phyloP scores from a whole-genome alignment of 2,888 invertebrate species.

The Stenodera caucasica region DNA sequence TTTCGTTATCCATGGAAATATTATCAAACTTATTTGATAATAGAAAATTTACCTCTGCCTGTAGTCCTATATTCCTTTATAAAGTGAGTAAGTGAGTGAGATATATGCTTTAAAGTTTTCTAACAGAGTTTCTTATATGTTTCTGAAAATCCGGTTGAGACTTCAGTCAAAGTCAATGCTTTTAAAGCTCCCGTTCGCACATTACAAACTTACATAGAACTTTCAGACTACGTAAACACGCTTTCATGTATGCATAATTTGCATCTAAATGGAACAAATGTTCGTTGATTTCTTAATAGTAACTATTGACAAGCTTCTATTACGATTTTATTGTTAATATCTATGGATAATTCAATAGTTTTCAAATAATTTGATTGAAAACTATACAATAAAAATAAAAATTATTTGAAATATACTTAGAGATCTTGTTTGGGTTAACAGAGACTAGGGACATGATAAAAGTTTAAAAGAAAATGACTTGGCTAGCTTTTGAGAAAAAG shows the following conservation, averaged over 20 bases:
- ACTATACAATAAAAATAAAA: too few species aligned
- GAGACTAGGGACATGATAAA: not conserved
- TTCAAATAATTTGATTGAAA: too few species aligned
- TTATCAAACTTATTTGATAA: conserved; percentile 25
- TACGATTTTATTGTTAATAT: too few species aligned
- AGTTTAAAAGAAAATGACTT: not conserved
- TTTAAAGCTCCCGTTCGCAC: conserved; percentile 5
- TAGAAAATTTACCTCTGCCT: not conserved
- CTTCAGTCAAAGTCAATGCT: conserved; percentile 6
- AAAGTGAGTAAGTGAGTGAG: not conserved
- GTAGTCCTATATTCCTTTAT: not conserved
- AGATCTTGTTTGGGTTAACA: too few species aligned
- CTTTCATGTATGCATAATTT: conserved; percentile 24
- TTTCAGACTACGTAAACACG: conserved; percentile 15
- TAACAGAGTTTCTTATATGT: conserved; percentile 5
- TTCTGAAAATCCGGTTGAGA: conserved; percentile 1
- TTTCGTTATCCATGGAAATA: conserved; percentile 17
- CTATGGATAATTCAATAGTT: too few species aligned
- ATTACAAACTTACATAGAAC: conserved; percentile 8
- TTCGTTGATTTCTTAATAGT: not conserved
- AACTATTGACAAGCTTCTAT: too few species aligned
- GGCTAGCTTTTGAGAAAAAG: not conserved
- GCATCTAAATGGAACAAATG: conserved; percentile 5
- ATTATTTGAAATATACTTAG: too few species aligned
- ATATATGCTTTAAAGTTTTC: not conserved